These are phyloP conservation scores for Chascanopsetta lugubris DNA, from an alignment of 2,113 vertebrate genomes.

Conservation along the genomic window DNA sequence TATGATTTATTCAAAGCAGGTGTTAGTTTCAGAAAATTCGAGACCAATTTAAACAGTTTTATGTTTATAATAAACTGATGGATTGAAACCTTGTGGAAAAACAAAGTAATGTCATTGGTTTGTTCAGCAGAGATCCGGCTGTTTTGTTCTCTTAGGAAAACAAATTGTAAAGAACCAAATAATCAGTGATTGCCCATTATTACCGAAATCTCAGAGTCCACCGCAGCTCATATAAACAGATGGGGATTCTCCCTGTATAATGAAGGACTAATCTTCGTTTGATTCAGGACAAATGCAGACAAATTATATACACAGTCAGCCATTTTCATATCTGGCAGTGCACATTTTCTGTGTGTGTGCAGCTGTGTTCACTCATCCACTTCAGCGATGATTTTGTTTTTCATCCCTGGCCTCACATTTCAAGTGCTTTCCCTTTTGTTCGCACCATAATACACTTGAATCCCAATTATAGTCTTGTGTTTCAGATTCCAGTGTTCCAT, in stretches of 20 bases:
- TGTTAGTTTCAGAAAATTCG: background rate
- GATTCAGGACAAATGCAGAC: constrained; percentile 14
- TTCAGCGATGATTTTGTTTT: constrained; percentile 37
- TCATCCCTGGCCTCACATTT: constrained; percentile 21
- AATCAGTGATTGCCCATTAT: background rate
- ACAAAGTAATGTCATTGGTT: background rate
- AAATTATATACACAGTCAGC: constrained; percentile 8
- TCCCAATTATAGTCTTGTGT: constrained; percentile 28
- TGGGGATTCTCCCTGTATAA: constrained; percentile 29
- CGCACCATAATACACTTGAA: constrained; percentile 15
- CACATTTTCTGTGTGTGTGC: background rate
- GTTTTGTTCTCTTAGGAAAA: constrained; percentile 7
- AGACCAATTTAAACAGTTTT: too few relatives aligned
- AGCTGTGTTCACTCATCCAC: constrained; percentile 16
- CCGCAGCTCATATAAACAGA: constrained; percentile 7
- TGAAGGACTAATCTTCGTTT: constrained; percentile 29
- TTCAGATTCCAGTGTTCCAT: constrained; percentile 4
- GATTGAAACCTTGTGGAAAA: background rate
- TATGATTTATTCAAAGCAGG: fast-evolving
- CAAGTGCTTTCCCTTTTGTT: constrained; percentile 27
- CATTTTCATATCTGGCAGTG: constrained; percentile 36
- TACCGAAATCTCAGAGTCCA: constrained; percentile 16
- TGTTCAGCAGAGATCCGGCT: constrained; percentile 1
- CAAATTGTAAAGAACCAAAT: constrained; percentile 2
- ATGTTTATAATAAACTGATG: background rate